Percentiles rank a stretch among this genome's conserved stretches.
Conservation (phyloP, 92 coral and sea anemone genomes). For the Virgularia gustaviana region DNA sequence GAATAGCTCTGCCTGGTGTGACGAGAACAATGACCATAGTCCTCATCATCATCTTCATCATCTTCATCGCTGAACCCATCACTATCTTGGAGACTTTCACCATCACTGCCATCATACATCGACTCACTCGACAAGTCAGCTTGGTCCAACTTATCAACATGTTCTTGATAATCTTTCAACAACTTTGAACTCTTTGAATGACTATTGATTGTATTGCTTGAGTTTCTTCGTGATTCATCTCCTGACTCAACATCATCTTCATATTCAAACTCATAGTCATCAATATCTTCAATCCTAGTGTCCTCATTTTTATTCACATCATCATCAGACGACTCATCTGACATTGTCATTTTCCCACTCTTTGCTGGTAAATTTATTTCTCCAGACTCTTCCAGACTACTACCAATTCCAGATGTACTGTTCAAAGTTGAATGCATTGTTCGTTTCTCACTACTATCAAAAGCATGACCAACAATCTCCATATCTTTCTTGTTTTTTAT, state of each 20-base stretch:
- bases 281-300: conserved; percentile 40
- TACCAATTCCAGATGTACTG: conserved; percentile 44
- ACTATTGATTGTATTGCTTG: conserved; percentile 37
- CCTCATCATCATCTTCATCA: conserved; percentile 46
- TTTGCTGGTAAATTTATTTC: conserved; percentile 47
- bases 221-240: conserved; percentile 44
- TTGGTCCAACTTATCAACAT: conserved; percentile 41
- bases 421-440: conserved; percentile 27
- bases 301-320: conserved; percentile 70
- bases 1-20: conserved; percentile 1
- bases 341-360: no score
- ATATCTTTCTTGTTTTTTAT: conserved; percentile 39
- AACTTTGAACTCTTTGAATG: conserved; percentile 53
- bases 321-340: conserved; percentile 53
- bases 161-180: conserved; percentile 11
- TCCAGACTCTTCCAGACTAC: conserved; percentile 47
- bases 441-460: conserved; percentile 21
- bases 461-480: conserved; percentile 70
- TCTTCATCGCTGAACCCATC: conserved; percentile 56
- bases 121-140: conserved; percentile 24
- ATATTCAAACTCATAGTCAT: conserved; percentile 52
- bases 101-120: conserved; percentile 45
- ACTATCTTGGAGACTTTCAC: conserved; percentile 57
- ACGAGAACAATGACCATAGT: neutral
- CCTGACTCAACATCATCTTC: conserved; percentile 70